Evolutionary conservation across 2,797 vertebrate species (phyloP), one percentile per base, ranked within the genome.

Genomic region (Oceanodroma leucorhoa): DNA sequence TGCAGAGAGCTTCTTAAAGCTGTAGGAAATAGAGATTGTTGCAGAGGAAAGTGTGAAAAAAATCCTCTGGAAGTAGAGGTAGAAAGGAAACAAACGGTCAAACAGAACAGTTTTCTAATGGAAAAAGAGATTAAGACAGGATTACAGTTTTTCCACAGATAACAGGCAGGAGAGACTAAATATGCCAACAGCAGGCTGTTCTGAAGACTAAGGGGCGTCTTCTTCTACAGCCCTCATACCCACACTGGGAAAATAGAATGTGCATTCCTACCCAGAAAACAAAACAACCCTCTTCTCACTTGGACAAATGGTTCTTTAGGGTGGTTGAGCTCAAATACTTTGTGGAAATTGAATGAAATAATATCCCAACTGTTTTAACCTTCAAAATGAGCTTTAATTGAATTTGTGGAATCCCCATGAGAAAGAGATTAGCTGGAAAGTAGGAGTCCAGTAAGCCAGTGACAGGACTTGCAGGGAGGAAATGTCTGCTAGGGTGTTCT

Each of bases 91-190:
- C 14, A 87, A 91, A 86, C 64, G 9, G 21, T 86, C 27, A 50
- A 69, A 60, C 3, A 79, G 66, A 90, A 53, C 14, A 58, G 32
- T 7, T 91, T 86, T 65, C 58, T 72, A 90, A 88, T 48, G 38
- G 38, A 82, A 90, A 95, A 93, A 76, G 38, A 75, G 77, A 84
- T 93, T 94, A 95, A 82, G 61, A 38, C 7, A 72, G 64, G 73
- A 87, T 95, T 90, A 89, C 9, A 75, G 21, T 32, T 90, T 94
- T 88, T 79, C 46, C 22, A 27, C 30, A 64, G 34, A 71, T 43
- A 83, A 69, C 36, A 73, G 46, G 6, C 61, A 91, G 30, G 24
- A 91, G 21, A 81, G 19, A 57, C 6, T 58, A 86, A 88, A 81
- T 90, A 87, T 51, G 36, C 10, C 24, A 61, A 67, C 34, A 72